These are phyloP conservation scores for Chanos chanos DNA, from an alignment of 2,797 vertebrate species.

Conservation along the genomic window DNA sequence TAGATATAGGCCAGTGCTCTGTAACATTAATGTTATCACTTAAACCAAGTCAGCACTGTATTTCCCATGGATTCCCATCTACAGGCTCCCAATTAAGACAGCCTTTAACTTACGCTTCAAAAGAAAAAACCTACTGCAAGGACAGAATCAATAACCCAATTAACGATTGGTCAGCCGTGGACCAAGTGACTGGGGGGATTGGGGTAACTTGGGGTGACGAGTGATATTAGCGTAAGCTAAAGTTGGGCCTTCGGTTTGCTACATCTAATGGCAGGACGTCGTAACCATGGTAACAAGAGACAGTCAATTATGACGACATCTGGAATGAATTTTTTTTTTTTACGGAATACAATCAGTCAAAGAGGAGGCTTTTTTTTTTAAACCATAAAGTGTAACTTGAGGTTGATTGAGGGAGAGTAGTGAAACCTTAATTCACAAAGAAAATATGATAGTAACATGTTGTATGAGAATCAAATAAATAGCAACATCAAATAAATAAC, in stretches of 20 bases:
- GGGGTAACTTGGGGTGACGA: too few species aligned
- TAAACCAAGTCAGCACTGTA: slow-evolving; percentile 49
- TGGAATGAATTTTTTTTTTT: too few species aligned
- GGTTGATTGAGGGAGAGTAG: too few species aligned
- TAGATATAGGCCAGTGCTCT: slow-evolving; percentile 70
- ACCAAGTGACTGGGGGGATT: too few species aligned
- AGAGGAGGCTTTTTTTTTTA: slow-evolving; percentile 47
- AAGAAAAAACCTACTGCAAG: too few species aligned
- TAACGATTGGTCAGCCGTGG: too few species aligned
- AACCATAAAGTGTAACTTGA: slow-evolving; percentile 60
- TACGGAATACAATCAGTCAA: slow-evolving; percentile 50
- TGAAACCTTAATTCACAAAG: slow-evolving; percentile 36
- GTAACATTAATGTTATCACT: slow-evolving; percentile 61
- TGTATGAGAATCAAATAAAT: slow-evolving; percentile 73
- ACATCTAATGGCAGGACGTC: slow-evolving; percentile 67
- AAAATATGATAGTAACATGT: slow-evolving; percentile 52
- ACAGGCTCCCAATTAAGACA: too few species aligned
- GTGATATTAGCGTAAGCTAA: too few species aligned
- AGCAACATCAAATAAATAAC: slow-evolving; percentile 78
- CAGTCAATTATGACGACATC: slow-evolving; percentile 41
- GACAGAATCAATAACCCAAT: too few species aligned
- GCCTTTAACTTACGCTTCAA: too few species aligned
- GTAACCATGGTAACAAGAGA: slow-evolving; percentile 44
- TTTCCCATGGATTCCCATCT: slow-evolving; percentile 27
- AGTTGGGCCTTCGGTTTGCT: too few species aligned